phyloP scores from a whole-genome alignment of 2,113 vertebrate species.

The Corythornis madagascariensis region DNA sequence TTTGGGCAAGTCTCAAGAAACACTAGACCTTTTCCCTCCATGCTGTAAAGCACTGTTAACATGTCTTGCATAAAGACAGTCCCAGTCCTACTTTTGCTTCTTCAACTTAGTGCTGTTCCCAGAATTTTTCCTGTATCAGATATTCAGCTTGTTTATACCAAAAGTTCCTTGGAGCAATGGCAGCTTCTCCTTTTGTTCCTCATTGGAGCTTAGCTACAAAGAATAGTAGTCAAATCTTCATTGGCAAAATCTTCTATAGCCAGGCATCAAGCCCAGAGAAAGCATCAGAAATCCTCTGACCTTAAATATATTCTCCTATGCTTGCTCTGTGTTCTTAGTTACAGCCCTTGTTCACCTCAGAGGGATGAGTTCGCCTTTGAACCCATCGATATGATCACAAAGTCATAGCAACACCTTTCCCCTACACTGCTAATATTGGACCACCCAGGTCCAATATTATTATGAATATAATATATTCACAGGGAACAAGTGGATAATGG shows the following conservation, averaged over 20 bases:
- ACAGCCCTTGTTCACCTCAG: background rate
- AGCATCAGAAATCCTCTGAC: background rate
- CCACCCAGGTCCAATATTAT: background rate
- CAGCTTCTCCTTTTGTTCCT: background rate
- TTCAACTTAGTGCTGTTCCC: background rate
- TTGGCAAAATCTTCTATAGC: background rate
- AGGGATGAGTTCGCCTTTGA: conserved; percentile 14
- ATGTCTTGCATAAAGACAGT: background rate
- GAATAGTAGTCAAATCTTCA: conserved; percentile 5
- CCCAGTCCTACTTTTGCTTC: background rate
- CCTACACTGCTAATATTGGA: background rate
- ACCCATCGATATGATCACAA: background rate
- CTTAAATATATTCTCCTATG: background rate
- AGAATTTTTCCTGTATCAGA: background rate
- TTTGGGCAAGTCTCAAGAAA: background rate
- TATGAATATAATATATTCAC: background rate
- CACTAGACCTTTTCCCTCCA: background rate
- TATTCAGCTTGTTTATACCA: background rate
- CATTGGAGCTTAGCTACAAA: background rate
- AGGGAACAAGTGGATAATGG: background rate
- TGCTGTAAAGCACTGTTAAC: background rate
- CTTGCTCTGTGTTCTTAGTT: background rate
- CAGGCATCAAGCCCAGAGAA: background rate
- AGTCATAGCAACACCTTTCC: background rate
- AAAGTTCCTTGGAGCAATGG: background rate